Percentiles rank a stretch among this genome's conserved stretches.
Conservation (phyloP, 1,140 invertebrate genomes). For the Pygmarrhopalites habei region DNA sequence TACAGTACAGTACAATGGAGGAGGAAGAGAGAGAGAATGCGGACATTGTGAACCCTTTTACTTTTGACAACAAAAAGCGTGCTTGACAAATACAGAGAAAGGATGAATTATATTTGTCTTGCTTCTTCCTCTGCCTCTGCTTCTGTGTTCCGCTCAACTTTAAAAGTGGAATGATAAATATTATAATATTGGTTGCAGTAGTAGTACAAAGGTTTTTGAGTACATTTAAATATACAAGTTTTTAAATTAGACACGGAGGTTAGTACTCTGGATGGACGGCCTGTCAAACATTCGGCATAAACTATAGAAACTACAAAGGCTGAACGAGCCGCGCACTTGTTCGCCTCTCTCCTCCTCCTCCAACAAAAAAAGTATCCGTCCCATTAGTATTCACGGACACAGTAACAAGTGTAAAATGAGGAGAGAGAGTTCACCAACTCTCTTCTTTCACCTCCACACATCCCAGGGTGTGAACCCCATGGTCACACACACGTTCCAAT, state of each 20-base stretch:
- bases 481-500: background rate
- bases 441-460: background rate
- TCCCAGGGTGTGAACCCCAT: background rate
- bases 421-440: slow-evolving; percentile 6
- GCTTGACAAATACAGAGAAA: no score
- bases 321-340: slow-evolving; percentile 14
- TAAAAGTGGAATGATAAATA: no score
- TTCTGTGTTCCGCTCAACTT: no score
- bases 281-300: background rate
- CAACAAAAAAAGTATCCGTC: slow-evolving; percentile 19
- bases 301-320: background rate
- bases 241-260: slow-evolving; percentile 6
- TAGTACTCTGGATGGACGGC: background rate
- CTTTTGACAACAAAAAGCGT: no score
- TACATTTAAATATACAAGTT: slow-evolving; percentile 9
- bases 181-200: no score
- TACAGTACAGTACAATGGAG: no score
- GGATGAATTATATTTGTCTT: no score
- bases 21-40: no score
- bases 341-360: background rate
- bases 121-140: no score
- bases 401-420: slow-evolving; percentile 37
- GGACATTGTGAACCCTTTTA: no score
- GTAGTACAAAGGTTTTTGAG: no score
- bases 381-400: slow-evolving; percentile 30